phyloP scores from a whole-genome alignment of 2,888 invertebrate species.

The Diachrysia chrysitis region DNA sequence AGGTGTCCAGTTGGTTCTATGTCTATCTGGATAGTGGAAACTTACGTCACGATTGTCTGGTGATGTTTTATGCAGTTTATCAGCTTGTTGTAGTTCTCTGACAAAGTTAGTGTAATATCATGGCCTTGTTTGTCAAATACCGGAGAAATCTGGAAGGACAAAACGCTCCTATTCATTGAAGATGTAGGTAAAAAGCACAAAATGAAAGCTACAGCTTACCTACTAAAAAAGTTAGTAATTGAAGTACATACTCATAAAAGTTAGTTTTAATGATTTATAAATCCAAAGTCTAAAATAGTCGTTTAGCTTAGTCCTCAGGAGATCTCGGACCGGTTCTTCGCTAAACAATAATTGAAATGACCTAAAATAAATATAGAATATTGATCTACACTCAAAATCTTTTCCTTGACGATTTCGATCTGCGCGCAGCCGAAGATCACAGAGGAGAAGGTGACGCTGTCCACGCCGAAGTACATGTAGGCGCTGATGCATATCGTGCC shows the following conservation, averaged over 20 bases:
- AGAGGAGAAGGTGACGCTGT: slow-evolving; percentile 81
- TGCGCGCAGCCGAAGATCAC: slow-evolving; percentile 84
- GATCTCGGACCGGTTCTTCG: background rate
- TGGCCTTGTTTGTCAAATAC: slow-evolving; percentile 40
- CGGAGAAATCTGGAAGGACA: slow-evolving; percentile 57
- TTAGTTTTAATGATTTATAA: too few species aligned
- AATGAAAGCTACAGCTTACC: too few species aligned
- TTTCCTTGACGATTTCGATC: slow-evolving; percentile 81
- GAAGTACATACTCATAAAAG: too few species aligned
- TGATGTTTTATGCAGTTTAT: slow-evolving; percentile 79
- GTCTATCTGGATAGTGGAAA: slow-evolving; percentile 9
- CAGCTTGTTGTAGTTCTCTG: slow-evolving; percentile 71
- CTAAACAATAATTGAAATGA: background rate
- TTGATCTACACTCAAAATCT: slow-evolving; percentile 75
- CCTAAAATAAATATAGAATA: too few species aligned
- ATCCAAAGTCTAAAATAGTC: too few species aligned
- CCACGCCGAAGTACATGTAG: slow-evolving; percentile 84
- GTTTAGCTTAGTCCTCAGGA: too few species aligned
- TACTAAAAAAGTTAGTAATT: too few species aligned
- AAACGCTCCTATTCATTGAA: background rate
- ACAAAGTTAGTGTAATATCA: slow-evolving; percentile 36
- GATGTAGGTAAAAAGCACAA: background rate
- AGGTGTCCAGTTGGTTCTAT: background rate
- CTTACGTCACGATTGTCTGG: slow-evolving; percentile 78
- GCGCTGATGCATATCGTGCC: slow-evolving; percentile 81